Percentiles rank a stretch among this genome's conserved stretches.
phyloP scores from a whole-genome alignment of 2,113 vertebrate genomes.

The Regulus satrapa region DNA sequence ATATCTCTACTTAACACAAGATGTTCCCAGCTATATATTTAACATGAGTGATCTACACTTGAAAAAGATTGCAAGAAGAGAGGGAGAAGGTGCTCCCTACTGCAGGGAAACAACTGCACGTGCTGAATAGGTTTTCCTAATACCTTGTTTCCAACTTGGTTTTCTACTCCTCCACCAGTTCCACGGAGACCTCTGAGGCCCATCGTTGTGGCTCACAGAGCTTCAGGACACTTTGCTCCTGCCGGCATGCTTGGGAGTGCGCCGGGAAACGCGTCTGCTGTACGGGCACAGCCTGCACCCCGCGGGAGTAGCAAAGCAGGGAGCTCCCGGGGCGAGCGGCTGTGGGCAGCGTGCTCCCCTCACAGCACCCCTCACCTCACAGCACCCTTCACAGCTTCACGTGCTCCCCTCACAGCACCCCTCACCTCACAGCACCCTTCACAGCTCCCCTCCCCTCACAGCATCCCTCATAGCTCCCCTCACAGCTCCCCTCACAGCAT shows the following conservation, averaged over 20 bases:
- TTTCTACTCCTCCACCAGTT: neutral
- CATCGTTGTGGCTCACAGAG: neutral
- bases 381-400: too few species aligned
- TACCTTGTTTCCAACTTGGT: neutral
- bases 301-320: neutral
- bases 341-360: too few species aligned
- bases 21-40: constrained; percentile 41
- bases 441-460: too few species aligned
- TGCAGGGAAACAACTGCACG: neutral
- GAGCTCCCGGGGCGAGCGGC: too few species aligned
- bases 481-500: too few species aligned
- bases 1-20: constrained; percentile 55
- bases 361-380: too few species aligned
- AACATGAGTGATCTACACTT: constrained; percentile 34
- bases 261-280: neutral
- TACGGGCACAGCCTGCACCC: neutral
- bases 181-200: neutral
- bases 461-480: too few species aligned
- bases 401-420: neutral
- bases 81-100: neutral
- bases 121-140: neutral
- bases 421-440: too few species aligned
- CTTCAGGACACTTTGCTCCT: neutral
- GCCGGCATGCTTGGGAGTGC: neutral
- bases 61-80: neutral